Evolutionary conservation across 1,140 invertebrate genomes (phyloP), one percentile per base, ranked within the genome.

Genomic region (Bombus turneri): DNA sequence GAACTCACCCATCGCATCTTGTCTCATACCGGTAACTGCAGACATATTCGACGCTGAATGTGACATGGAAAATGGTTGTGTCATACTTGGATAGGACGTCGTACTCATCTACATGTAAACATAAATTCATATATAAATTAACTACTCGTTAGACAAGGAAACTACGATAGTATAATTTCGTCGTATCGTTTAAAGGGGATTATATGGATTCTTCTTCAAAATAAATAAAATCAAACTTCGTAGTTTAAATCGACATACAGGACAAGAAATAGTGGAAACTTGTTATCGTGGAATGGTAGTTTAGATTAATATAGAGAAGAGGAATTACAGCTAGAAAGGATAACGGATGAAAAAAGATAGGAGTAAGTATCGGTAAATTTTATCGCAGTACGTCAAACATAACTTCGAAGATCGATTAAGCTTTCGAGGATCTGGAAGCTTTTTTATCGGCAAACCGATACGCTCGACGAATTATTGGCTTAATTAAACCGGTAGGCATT

Each of bases 31-130:
- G 66, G 96, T 95, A 15, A 98, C 97, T 41, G 98, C 97, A 82
- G 97, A 97, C 98, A 98, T 98, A 93, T 98, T 98, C 86, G 97
- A 96, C 88, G 97, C 96, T 62, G 97, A 96, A 94, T 99, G 98
- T 34, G 97, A 97, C 98, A 99, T 99, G 77, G 98, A 98, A 95
- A 99, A 99, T 72, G 98, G 98, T 94, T 99, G 98, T 22, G 97
- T 97, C 97, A 99, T 98, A 82, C 97, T 97, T 15, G 98, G 98
- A 95, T 99, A 99, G 34, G 97, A 98, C 91, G 98, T 97, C 66
- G 98, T 97, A 81, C 97, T 97, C 98, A 99, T 99, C 96, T 98
- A 96, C 28, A 62, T n/a, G 28, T 28, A 97, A 97, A 34, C 37
- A 73, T n/a, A 74, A 6, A 79, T 62, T 34, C 18, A 10, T 12